Evolutionary conservation across 2,113 vertebrate species (phyloP).

Genomic region (Actenoides hombroni): DNA sequence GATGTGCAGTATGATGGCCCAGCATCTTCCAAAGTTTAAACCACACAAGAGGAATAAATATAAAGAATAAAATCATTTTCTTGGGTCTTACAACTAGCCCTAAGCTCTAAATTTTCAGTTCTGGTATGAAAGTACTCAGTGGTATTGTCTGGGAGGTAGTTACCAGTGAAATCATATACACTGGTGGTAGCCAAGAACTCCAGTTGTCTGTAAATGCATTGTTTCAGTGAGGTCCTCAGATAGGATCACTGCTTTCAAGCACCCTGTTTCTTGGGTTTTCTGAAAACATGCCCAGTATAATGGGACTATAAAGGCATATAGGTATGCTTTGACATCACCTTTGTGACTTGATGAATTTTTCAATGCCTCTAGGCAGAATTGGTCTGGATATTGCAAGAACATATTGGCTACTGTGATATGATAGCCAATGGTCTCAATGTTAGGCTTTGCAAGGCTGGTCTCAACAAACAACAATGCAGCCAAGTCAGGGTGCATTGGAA

Average conservation of each 20-base stretch:
- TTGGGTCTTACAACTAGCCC: background rate
- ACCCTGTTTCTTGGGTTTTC: background rate
- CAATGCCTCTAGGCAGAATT: background rate
- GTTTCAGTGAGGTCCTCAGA: background rate
- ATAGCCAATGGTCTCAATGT: background rate
- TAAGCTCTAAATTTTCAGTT: background rate
- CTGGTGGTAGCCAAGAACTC: background rate
- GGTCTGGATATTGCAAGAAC: background rate
- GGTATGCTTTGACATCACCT: background rate
- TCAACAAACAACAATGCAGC: background rate
- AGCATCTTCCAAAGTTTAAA: background rate
- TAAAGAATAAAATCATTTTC: background rate
- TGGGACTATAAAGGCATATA: too few relatives aligned
- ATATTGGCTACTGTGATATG: background rate
- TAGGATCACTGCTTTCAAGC: background rate
- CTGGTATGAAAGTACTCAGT: background rate
- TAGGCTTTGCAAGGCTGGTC: background rate
- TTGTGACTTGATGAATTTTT: background rate
- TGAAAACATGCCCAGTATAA: background rate
- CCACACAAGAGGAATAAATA: background rate
- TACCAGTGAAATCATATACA: background rate
- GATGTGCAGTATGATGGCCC: background rate
- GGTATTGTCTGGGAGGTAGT: background rate
- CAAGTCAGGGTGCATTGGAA: background rate
- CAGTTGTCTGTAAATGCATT: background rate